Evolutionary conservation across 2,888 invertebrate species (phyloP).

Genomic region (Hypomecis atomaria): DNA sequence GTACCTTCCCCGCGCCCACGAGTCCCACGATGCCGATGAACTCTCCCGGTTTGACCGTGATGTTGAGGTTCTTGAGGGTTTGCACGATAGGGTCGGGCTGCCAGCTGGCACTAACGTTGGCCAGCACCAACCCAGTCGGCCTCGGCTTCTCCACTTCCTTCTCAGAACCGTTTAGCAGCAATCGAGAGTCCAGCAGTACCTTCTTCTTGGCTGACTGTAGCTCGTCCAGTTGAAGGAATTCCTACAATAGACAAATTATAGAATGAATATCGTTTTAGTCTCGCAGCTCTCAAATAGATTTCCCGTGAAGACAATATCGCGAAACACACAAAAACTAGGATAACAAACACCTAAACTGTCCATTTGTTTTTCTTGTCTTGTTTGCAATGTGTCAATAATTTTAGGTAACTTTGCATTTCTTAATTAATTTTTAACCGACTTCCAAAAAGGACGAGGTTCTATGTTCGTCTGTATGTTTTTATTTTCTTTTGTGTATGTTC

Average conservation of each 20-base stretch:
- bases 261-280: background rate
- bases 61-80: constrained; percentile 79
- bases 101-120: constrained; percentile 77
- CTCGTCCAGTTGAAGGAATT: constrained; percentile 76
- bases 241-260: constrained; percentile 55
- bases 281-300: too few species aligned
- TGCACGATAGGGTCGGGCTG: constrained; percentile 77
- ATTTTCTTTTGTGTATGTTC: too few species aligned
- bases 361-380: too few species aligned
- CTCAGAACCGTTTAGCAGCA: constrained; percentile 59
- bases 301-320: too few species aligned
- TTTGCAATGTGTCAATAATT: too few species aligned
- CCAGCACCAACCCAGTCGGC: constrained; percentile 63
- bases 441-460: too few species aligned
- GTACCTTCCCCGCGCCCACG: constrained; percentile 92
- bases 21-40: constrained; percentile 89
- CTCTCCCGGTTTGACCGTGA: constrained; percentile 82
- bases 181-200: constrained; percentile 51
- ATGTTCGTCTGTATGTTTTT: too few species aligned
- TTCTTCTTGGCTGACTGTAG: constrained; percentile 56
- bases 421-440: too few species aligned
- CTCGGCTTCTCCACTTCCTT: constrained; percentile 55
- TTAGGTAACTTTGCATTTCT: too few species aligned
- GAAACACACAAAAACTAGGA: too few species aligned
- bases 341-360: too few species aligned